Evolutionary conservation across 2,888 invertebrate genomes (phyloP).

Genomic region (Polymixis lichenea): DNA sequence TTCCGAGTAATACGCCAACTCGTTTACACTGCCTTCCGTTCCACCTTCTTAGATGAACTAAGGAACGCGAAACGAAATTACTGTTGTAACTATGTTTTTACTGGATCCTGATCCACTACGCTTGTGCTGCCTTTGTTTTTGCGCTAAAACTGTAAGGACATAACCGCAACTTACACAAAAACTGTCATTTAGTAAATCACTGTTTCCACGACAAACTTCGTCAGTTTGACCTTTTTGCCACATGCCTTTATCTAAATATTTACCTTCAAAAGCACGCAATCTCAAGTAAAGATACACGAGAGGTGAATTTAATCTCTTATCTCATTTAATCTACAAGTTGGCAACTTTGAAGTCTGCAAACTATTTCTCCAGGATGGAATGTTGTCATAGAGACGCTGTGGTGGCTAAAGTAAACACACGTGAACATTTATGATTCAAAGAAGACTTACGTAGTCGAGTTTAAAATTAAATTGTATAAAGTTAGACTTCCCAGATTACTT

Average conservation of each 20-base stretch:
- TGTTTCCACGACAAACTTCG: slow-evolving; percentile 20
- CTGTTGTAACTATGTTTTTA: slow-evolving; percentile 62
- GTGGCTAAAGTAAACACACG: slow-evolving; percentile 63
- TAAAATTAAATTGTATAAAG: slow-evolving; percentile 44
- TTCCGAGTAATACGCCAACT: slow-evolving; percentile 72
- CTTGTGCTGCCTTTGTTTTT: slow-evolving; percentile 44
- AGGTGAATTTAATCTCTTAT: slow-evolving; percentile 80
- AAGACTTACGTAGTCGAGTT: slow-evolving; percentile 37
- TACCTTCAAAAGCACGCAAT: slow-evolving; percentile 51
- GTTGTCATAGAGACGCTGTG: slow-evolving; percentile 75
- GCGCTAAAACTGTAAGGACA: slow-evolving; percentile 29
- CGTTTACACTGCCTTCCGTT: slow-evolving; percentile 68
- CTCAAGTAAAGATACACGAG: slow-evolving; percentile 49
- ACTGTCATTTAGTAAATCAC: slow-evolving; percentile 7
- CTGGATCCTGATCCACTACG: slow-evolving; percentile 43
- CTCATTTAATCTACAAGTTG: slow-evolving; percentile 74
- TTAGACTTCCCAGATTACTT: slow-evolving; percentile 39
- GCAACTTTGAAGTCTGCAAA: slow-evolving; percentile 77
- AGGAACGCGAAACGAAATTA: slow-evolving; percentile 69
- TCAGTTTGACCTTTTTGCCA: slow-evolving; percentile 38
- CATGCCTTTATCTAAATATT: slow-evolving; percentile 48
- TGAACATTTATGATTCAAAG: slow-evolving; percentile 64
- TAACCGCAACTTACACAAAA: slow-evolving; percentile 14
- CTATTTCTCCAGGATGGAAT: slow-evolving; percentile 78
- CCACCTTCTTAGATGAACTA: slow-evolving; percentile 69